These are phyloP conservation scores for Paguma larvata DNA, from an alignment of 2,797 vertebrate species.

Conservation along the genomic window DNA sequence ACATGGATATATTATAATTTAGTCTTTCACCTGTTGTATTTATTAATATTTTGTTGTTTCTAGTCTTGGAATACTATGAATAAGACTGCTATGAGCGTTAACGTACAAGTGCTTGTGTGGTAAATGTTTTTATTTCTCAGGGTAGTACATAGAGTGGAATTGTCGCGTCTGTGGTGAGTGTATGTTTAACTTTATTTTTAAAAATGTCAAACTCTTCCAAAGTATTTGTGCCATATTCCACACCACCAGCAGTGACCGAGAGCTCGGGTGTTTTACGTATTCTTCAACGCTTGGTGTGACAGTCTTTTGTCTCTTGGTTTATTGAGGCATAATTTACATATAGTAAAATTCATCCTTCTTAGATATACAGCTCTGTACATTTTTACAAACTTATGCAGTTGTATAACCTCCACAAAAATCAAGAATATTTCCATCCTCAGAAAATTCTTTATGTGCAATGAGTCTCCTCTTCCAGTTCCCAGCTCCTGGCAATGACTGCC, in stretches of 20 bases:
- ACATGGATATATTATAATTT: background rate
- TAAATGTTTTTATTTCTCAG: background rate
- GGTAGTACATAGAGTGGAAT: background rate
- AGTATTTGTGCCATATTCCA: constrained; percentile 3
- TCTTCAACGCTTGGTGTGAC: background rate
- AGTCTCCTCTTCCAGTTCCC: background rate
- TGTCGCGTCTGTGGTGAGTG: background rate
- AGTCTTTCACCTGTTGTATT: background rate
- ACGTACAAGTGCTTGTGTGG: background rate
- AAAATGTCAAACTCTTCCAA: constrained; percentile 30
- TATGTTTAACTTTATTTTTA: constrained; percentile 43
- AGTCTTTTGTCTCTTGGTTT: constrained; percentile 30
- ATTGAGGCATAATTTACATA: background rate
- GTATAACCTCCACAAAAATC: background rate
- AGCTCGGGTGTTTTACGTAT: background rate
- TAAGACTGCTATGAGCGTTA: background rate
- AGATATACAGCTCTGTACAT: background rate
- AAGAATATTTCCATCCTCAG: background rate
- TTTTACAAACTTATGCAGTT: constrained; percentile 21
- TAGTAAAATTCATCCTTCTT: constrained; percentile 39
- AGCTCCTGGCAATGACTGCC: background rate
- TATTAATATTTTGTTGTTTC: constrained; percentile 31
- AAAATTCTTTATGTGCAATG: background rate
- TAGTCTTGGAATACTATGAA: background rate
- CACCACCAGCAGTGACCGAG: background rate